A percentile compares a stretch with the other conserved stretches of the same genome.
phyloP scores from a whole-genome alignment of 2,113 vertebrate genomes.

The Cisticola juncidis region DNA sequence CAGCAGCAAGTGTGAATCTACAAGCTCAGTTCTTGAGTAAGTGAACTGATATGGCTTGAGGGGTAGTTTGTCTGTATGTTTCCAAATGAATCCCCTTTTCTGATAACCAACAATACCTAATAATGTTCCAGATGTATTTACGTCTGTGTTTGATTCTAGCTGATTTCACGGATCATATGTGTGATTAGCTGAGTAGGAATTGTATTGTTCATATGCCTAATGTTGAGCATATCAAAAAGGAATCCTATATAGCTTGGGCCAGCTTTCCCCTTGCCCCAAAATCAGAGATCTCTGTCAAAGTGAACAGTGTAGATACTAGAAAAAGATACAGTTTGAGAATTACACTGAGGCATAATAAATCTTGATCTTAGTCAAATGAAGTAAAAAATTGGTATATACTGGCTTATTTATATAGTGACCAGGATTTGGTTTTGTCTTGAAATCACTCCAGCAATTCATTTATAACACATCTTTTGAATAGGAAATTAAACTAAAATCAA shows the following conservation, averaged over 20 bases:
- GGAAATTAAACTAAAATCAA: not conserved
- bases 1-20: not conserved
- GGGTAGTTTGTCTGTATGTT: not conserved
- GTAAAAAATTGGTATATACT: not conserved
- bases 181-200: not conserved
- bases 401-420: not conserved
- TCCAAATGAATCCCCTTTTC: not conserved
- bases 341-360: not conserved
- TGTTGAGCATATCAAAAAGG: not conserved
- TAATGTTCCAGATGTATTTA: not conserved
- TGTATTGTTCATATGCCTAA: not conserved
- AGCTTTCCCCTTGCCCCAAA: not conserved
- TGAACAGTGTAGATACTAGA: not conserved
- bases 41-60: not conserved
- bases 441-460: not conserved
- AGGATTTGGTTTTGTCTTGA: not conserved
- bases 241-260: not conserved
- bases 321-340: not conserved
- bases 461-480: not conserved
- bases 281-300: not conserved
- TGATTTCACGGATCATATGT: not conserved
- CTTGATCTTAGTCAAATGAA: not conserved
- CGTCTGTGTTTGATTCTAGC: not conserved
- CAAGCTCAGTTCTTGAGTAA: not conserved
- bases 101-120: not conserved